A percentile compares a stretch with the other conserved stretches of the same genome.
Conservation (phyloP, 2,113 vertebrate genomes). For the Sapayoa aenigma region DNA sequence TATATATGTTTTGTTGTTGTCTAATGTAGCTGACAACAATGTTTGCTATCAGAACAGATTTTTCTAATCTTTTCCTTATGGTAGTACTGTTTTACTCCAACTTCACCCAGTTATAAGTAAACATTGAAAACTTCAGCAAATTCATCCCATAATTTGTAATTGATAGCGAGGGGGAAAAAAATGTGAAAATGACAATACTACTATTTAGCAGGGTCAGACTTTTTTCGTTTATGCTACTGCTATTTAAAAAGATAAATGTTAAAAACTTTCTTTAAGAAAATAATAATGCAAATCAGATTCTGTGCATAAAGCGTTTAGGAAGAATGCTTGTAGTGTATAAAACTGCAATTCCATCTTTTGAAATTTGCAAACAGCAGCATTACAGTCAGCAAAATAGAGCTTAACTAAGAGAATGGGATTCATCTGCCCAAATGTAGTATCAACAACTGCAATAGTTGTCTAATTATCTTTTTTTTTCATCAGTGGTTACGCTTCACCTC, state of each 20-base stretch:
- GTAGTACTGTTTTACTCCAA: background rate
- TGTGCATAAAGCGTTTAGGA: background rate
- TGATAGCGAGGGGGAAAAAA: background rate
- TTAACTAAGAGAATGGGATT: background rate
- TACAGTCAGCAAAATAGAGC: background rate
- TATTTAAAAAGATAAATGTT: background rate
- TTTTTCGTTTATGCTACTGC: background rate
- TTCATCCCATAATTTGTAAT: background rate
- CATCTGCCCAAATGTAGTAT: background rate
- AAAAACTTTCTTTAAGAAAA: background rate
- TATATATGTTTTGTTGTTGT: background rate
- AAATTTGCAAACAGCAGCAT: background rate
- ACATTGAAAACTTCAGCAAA: background rate
- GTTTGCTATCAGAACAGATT: background rate
- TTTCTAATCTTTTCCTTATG: background rate
- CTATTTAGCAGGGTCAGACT: background rate
- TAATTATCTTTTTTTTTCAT: background rate
- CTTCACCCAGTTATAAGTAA: background rate
- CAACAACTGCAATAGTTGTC: background rate
- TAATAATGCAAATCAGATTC: background rate
- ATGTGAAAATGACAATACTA: background rate
- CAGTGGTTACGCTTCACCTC: background rate
- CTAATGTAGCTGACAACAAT: background rate
- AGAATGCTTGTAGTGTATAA: background rate
- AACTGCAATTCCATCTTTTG: background rate